phyloP scores from a whole-genome alignment of 2,113 vertebrate species.

The Eolophus roseicapilla region DNA sequence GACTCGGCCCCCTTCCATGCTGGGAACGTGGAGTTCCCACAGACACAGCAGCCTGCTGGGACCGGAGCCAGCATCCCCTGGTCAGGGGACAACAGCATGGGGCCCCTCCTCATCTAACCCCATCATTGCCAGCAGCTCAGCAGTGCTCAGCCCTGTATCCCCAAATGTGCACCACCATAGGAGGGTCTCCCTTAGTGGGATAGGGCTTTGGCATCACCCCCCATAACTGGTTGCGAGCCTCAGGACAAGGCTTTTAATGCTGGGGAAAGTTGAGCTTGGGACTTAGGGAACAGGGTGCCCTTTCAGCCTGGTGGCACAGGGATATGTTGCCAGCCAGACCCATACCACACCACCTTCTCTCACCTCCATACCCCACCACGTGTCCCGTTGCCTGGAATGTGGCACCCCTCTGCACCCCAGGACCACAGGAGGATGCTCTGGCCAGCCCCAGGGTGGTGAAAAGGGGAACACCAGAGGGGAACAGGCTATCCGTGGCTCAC shows the following conservation, averaged over 20 bases:
- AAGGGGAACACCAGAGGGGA: neutral
- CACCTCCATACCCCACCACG: accelerated
- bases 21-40: neutral
- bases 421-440: accelerated
- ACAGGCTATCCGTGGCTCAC: neutral
- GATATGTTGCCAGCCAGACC: neutral
- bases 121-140: neutral
- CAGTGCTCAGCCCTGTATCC: neutral
- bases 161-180: accelerated
- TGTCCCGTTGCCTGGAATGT: accelerated
- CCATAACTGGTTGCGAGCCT: neutral
- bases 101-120: neutral
- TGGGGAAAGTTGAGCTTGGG: neutral
- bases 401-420: neutral
- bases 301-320: neutral
- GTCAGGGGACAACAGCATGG: accelerated
- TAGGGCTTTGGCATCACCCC: accelerated
- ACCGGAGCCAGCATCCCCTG: neutral
- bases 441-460: neutral
- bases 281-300: neutral
- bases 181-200: neutral
- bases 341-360: neutral
- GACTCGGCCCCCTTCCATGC: neutral
- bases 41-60: neutral
- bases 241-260: neutral